Percentiles rank a stretch among this genome's conserved stretches.
Evolutionary conservation across 2,797 vertebrate genomes (phyloP).

Genomic region (Melanotaenia nigrans): DNA sequence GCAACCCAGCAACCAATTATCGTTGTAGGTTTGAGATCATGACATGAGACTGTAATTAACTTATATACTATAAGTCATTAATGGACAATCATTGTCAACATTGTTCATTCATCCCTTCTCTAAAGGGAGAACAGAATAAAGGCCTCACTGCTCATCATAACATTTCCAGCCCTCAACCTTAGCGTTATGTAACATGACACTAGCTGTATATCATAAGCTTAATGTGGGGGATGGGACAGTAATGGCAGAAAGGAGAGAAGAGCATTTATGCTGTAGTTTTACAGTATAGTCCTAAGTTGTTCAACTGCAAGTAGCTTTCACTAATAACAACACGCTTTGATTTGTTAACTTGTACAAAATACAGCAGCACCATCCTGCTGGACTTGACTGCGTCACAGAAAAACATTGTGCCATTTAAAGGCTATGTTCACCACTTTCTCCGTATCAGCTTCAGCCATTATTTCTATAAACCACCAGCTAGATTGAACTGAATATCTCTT

Average conservation of each 20-base stretch:
- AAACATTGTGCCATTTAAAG: neutral
- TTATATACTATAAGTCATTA: conserved; percentile 2
- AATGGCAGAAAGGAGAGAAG: conserved; percentile 31
- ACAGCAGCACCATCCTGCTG: conserved; percentile 4
- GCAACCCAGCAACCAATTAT: neutral
- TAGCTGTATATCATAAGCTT: conserved; percentile 47
- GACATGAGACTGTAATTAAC: conserved; percentile 1
- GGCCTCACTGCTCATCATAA: conserved; percentile 21
- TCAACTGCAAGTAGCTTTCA: conserved; percentile 15
- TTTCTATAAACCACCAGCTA: conserved; percentile 2
- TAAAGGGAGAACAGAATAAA: conserved; percentile 18
- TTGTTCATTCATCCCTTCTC: conserved; percentile 8
- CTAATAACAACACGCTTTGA: conserved; percentile 19
- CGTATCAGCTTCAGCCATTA: neutral
- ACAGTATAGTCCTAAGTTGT: conserved; percentile 10
- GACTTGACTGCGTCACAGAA: neutral
- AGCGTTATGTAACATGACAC: conserved; percentile 56
- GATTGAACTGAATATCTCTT: neutral
- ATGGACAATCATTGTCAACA: neutral
- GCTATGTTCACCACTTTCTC: neutral
- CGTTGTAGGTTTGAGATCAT: neutral
- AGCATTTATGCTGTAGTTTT: conserved; percentile 26
- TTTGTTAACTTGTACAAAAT: neutral
- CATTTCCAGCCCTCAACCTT: conserved; percentile 28
- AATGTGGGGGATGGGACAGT: conserved; percentile 45